phyloP scores from a whole-genome alignment of 2,888 invertebrate genomes.

The Mantis religiosa region DNA sequence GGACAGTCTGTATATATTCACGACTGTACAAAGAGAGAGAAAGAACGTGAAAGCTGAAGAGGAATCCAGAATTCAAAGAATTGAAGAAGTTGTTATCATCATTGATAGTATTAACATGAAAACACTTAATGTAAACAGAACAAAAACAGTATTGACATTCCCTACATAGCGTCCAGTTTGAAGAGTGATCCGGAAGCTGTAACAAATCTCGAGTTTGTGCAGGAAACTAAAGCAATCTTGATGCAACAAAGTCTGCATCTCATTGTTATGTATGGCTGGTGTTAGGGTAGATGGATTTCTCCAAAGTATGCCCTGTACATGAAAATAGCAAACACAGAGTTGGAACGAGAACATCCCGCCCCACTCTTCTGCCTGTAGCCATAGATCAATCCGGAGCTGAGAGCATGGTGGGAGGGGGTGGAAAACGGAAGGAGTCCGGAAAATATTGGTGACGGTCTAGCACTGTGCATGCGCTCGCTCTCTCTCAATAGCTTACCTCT shows the following conservation, averaged over 20 bases:
- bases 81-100: too few relatives aligned
- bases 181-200: too few relatives aligned
- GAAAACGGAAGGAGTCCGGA: neutral
- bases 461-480: neutral
- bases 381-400: neutral
- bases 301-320: neutral
- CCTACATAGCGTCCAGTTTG: too few relatives aligned
- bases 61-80: too few relatives aligned
- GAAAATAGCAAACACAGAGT: neutral
- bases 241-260: neutral
- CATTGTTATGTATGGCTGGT: neutral
- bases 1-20: too few relatives aligned
- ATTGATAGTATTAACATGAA: too few relatives aligned
- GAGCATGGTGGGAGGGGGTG: neutral
- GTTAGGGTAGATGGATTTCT: neutral
- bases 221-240: neutral
- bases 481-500: too few relatives aligned
- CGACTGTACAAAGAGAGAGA: too few relatives aligned
- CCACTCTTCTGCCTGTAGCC: neutral
- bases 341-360: neutral
- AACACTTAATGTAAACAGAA: too few relatives aligned
- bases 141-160: too few relatives aligned
- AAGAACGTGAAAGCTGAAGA: too few relatives aligned
- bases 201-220: too few relatives aligned
- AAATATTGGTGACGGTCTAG: neutral